A percentile compares a stretch with the other conserved stretches of the same genome.
These are phyloP conservation scores for Onthophagus taurus DNA, from an alignment of 1,140 invertebrate species.

Conservation along the genomic window DNA sequence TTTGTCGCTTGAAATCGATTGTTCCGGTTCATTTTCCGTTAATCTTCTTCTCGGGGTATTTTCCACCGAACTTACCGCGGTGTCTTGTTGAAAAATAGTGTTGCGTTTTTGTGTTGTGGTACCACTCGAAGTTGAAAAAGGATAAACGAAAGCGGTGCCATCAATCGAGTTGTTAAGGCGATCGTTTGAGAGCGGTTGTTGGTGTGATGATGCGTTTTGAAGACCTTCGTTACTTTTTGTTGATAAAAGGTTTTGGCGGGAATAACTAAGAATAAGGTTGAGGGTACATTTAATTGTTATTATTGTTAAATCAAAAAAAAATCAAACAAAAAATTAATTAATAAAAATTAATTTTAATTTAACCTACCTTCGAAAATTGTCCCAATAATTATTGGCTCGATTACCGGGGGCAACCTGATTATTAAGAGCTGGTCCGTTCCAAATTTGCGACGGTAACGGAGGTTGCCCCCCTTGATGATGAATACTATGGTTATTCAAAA, in stretches of 20 bases:
- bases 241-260: constrained; percentile 76
- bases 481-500: constrained; percentile 24
- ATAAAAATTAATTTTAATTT: neutral
- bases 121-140: neutral
- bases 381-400: constrained; percentile 84
- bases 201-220: constrained; percentile 18
- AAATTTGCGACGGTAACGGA: constrained; percentile 31
- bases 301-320: neutral
- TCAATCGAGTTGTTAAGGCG: constrained; percentile 23
- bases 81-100: constrained; percentile 25
- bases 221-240: constrained; percentile 53
- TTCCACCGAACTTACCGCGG: constrained; percentile 24
- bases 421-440: constrained; percentile 52
- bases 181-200: too few species aligned
- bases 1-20: neutral
- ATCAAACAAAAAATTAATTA: constrained; percentile 2
- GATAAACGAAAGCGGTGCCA: constrained; percentile 27
- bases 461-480: constrained; percentile 22
- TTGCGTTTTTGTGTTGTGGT: constrained; percentile 32
- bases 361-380: constrained; percentile 77
- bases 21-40: constrained; percentile 5
- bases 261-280: constrained; percentile 54
- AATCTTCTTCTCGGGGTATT: constrained; percentile 3
- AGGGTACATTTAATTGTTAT: neutral
- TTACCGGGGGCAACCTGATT: constrained; percentile 81